phyloP scores from a whole-genome alignment of 2,113 vertebrate species.

The Anhinga anhinga region DNA sequence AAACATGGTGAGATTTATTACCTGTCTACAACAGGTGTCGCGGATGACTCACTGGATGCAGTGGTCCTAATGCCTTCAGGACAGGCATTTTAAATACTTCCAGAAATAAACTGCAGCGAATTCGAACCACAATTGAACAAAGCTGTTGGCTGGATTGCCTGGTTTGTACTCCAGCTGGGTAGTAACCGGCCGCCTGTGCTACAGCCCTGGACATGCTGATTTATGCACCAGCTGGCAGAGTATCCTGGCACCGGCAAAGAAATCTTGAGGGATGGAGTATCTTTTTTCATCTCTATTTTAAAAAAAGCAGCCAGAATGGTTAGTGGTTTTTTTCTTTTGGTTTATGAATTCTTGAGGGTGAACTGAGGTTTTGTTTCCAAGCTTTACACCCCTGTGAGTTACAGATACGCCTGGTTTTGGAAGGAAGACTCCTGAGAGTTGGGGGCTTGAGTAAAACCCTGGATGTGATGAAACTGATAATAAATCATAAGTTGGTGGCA shows the following conservation, averaged over 20 bases:
- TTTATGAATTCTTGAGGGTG: not conserved
- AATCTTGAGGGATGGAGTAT: rapidly evolving
- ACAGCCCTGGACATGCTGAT: not conserved
- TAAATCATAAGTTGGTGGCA: not conserved
- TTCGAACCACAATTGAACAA: not conserved
- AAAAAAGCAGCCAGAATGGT: not conserved
- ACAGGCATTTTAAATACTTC: not conserved
- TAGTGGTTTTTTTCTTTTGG: not conserved
- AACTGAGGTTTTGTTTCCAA: not conserved
- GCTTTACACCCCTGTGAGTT: not conserved
- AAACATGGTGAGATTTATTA: not conserved
- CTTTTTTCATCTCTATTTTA: not conserved
- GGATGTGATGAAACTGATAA: not conserved
- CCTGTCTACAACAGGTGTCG: not conserved
- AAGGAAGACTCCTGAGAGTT: not conserved
- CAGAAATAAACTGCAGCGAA: not conserved
- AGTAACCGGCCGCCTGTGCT: not conserved
- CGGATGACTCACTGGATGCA: not conserved
- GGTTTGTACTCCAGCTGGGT: not conserved
- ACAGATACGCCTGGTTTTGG: not conserved
- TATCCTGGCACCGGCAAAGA: not conserved
- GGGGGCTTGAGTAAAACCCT: not conserved
- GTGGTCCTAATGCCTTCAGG: not conserved
- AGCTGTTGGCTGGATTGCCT: not conserved
- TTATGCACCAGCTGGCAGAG: not conserved